phyloP scores from a whole-genome alignment of 2,888 invertebrate genomes.

The Lumbricus terrestris region DNA sequence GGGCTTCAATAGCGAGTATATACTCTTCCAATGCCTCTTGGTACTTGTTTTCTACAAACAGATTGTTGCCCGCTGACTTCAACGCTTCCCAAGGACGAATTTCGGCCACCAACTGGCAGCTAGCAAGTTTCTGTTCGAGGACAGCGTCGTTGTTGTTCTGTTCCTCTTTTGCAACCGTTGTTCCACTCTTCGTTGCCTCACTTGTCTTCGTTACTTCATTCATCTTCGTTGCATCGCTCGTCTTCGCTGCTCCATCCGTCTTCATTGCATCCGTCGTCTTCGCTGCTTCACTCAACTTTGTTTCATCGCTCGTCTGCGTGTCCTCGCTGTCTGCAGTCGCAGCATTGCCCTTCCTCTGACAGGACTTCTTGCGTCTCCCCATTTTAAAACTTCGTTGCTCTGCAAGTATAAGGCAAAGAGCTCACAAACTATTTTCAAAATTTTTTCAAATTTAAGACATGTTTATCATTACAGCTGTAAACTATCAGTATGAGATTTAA shows the following conservation, averaged over 20 bases:
- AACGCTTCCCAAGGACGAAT: background rate
- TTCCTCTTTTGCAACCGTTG: background rate
- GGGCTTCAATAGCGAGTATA: background rate
- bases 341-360: background rate
- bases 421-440: background rate
- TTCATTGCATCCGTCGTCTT: background rate
- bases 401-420: background rate
- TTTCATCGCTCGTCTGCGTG: background rate
- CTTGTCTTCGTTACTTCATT: background rate
- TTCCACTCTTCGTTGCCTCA: background rate
- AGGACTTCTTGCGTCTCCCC: background rate
- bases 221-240: background rate
- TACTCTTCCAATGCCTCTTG: background rate
- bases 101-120: background rate
- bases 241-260: background rate
- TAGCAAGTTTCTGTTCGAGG: background rate
- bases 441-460: too few species aligned
- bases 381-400: background rate
- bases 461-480: too few species aligned
- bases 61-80: background rate
- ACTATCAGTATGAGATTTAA: too few species aligned
- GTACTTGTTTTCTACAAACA: background rate
- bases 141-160: background rate
- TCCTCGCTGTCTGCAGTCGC: background rate
- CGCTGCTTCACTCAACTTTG: background rate